Conservation (phyloP, 1,140 invertebrate genomes). For the Papilio aristodemus region DNA sequence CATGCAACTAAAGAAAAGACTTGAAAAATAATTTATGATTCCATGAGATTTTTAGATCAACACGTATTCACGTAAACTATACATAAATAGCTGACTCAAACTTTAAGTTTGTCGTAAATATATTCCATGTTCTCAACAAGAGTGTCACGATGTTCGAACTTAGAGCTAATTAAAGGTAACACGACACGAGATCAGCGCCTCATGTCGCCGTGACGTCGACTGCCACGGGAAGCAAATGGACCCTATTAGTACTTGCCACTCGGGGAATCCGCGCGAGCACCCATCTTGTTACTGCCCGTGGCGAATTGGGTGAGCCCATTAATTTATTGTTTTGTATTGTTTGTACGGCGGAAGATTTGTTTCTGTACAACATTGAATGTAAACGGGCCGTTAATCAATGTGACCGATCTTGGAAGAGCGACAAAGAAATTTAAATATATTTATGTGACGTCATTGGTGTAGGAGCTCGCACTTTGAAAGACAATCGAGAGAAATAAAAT, state of each 20-base stretch:
- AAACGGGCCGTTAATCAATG: constrained; percentile 3
- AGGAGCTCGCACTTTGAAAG: neutral
- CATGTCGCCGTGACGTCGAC: constrained; percentile 50
- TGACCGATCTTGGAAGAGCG: neutral
- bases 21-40: too few species aligned
- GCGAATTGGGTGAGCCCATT: constrained; percentile 41
- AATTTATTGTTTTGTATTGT: constrained; percentile 38
- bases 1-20: too few species aligned
- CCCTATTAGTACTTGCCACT: constrained; percentile 64
- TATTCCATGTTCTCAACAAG: neutral
- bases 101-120: neutral
- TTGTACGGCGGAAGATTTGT: constrained; percentile 13
- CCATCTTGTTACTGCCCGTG: constrained; percentile 44
- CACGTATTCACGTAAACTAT: too few species aligned
- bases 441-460: neutral
- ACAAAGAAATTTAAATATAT: constrained; percentile 17
- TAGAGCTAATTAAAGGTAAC: constrained; percentile 65
- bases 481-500: neutral
- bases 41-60: too few species aligned
- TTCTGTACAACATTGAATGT: constrained; percentile 22
- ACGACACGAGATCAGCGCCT: constrained; percentile 57
- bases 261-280: constrained; percentile 41
- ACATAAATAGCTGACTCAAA: neutral
- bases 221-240: constrained; percentile 61
- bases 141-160: constrained; percentile 53